Base-by-base conservation (phyloP, 2,888 invertebrate species). In the Andrena haemorrhoa region DNA sequence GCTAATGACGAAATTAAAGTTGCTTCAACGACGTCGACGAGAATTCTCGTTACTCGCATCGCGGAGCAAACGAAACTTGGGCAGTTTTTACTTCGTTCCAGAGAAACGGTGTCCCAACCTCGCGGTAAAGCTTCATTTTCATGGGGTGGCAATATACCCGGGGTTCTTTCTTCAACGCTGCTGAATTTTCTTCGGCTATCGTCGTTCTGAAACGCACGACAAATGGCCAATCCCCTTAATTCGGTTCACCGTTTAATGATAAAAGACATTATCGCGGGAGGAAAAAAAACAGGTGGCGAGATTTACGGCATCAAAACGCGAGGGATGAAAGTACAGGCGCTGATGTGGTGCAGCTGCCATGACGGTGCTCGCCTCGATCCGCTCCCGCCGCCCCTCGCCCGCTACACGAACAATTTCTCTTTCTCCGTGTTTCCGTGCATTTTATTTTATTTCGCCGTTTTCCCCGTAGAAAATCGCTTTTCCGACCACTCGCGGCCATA, bases 401-500 rank as follows among this genome's bases (percentile, higher is more conserved):
- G 68, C 65, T 56, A 81, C 79, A 65, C 74, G 86, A 82, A 87
- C 84, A 84, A 89, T 88, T 88, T 86, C 87, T 87, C 86, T 85
- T 89, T 78, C 82, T 82, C 63, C 79, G 49, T 73, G 78, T 63
- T 60, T 56, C 79, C 65, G 51, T 31, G 53, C 53, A 63, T 84
- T 79, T 82, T 60, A 77, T 76, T 85, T 63, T 80, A 70, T 79
- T 82, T 60, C 53, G 8, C 31, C 73, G 83, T 69, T 41, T 69
- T 63, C 31, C 61, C 65, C 12, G n/a, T 51, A 70, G 77, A 83
- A 86, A 88, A 88, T 88, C 88, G 86, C 74, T 88, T 88, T 88
- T 83, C 88, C 88, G 82, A 76, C 70, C 79, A 85, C 82, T 88
- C 85, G 75, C 86, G 80, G 56, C 86, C 84, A 88, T 90, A 90